These are phyloP conservation scores for Ephialtes manifestator DNA, from an alignment of 2,888 invertebrate species.

Conservation along the genomic window DNA sequence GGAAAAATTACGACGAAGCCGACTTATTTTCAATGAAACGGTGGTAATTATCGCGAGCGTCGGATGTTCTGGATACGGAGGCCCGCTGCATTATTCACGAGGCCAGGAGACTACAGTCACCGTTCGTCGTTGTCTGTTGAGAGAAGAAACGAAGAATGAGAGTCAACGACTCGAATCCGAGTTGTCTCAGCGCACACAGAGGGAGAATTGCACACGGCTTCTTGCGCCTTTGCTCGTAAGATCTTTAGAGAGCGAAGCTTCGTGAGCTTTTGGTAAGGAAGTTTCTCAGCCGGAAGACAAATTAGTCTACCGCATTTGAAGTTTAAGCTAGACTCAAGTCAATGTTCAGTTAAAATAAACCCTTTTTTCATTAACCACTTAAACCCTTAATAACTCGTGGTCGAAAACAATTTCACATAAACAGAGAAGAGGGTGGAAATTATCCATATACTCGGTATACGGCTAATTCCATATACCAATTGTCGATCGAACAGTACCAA, in stretches of 20 bases:
- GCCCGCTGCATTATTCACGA: conserved; percentile 76
- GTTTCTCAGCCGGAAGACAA: conserved; percentile 41
- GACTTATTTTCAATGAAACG: conserved; percentile 79
- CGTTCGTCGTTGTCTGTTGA: conserved; percentile 46
- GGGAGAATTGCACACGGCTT: conserved; percentile 21
- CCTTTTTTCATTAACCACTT: conserved; percentile 20
- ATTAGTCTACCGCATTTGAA: conserved; percentile 32
- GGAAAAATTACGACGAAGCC: conserved; percentile 78
- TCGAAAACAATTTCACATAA: background rate
- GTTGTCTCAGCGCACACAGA: conserved; percentile 28
- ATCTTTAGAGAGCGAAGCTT: conserved; percentile 39
- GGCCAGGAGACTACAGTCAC: conserved; percentile 42
- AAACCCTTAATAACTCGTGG: conserved; percentile 3
- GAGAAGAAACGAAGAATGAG: conserved; percentile 53
- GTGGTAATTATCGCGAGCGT: conserved; percentile 75
- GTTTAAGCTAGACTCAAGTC: conserved; percentile 11
- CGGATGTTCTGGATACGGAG: conserved; percentile 26
- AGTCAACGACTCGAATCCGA: conserved; percentile 63
- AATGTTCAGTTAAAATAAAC: conserved; percentile 10
- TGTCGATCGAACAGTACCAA: too few species aligned
- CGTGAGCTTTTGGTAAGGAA: conserved; percentile 37
- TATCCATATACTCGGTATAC: too few species aligned
- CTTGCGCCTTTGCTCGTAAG: conserved; percentile 18
- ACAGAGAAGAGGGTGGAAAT: too few species aligned
- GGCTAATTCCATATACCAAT: too few species aligned